Base-by-base conservation (phyloP, 1,140 invertebrate species). In the Arion vulgaris region DNA sequence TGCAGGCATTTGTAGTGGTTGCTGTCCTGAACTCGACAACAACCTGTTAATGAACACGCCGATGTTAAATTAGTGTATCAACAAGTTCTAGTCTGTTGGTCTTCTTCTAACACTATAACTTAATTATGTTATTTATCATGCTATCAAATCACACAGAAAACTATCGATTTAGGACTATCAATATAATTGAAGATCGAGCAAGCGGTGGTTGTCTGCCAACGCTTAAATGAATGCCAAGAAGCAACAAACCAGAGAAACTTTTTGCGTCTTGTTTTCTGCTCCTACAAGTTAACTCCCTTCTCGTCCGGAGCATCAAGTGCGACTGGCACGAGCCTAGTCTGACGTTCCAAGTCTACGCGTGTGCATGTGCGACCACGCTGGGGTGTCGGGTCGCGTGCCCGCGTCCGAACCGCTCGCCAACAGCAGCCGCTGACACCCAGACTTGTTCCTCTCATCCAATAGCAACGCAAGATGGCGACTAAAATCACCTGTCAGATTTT, bases 231-330 rank as follows among this genome's bases (percentile, higher is more conserved):
- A 7, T 26, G 71, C 4, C n/a, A n/a, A 34, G 28, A 28, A 11
- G 41, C 13, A 73, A 57, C 74, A 36, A 23, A 39, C 74, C 36
- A 2, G 41, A 28, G 7, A 9, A 73, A 73, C 26, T 7, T 38
- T 73, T n/a, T 73, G 34, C 36, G 28, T 7, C 62, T n/a, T 73
- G 36, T 19, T 32, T 15, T 23, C n/a, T 66, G n/a, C 62, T 32
- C 62, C 62, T 32, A 66, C 62, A 66, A 32, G 62, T 66, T 57
- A 9, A 57, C 51, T 57, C 62, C 32, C 62, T 66, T 66, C 28
- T 66, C n/a, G n/a, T 66, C 62, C 62, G 62, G 41, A 78, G 76
- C 76, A 78, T 78, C 76, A 66, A 66, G 76, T 78, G 76, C 76
- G 28, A 62, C 28, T 78, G 76, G 76, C 76, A 62, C 76, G 76